A percentile compares a stretch with the other conserved stretches of the same genome.
Conservation (phyloP, 2,888 invertebrate genomes). For the Lordiphosa andalusiaca region DNA sequence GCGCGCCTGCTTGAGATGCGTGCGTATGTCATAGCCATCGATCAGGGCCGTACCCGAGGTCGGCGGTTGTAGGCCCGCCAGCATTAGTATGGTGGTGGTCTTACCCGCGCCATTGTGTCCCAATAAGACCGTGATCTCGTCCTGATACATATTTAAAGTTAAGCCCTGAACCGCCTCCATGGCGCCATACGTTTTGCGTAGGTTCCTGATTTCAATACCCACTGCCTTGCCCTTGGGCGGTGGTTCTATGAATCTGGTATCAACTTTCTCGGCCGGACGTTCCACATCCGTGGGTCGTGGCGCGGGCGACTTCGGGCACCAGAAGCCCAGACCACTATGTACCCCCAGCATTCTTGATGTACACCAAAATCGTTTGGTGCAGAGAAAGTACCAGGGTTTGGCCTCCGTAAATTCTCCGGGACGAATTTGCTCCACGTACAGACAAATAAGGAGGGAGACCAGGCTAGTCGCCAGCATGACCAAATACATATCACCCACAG, state of each 20-base stretch:
- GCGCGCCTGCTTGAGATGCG: conserved; percentile 83
- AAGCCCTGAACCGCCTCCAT: conserved; percentile 84
- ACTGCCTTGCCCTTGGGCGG: conserved; percentile 76
- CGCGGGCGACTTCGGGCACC: no score
- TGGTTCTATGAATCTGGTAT: conserved; percentile 18
- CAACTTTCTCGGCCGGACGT: background rate
- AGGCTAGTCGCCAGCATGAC: conserved; percentile 81
- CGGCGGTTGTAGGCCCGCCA: conserved; percentile 87
- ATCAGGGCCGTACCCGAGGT: conserved; percentile 85
- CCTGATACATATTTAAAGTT: conserved; percentile 88
- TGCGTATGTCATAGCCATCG: conserved; percentile 85
- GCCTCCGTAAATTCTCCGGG: conserved; percentile 92
- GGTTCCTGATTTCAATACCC: conserved; percentile 82
- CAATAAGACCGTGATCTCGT: conserved; percentile 90
- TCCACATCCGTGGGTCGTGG: conserved; percentile 1
- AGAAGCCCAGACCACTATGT: background rate
- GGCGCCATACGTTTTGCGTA: conserved; percentile 83
- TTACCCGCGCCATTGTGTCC: conserved; percentile 92
- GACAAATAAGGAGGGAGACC: conserved; percentile 85
- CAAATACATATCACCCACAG: conserved; percentile 87
- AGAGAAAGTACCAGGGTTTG: conserved; percentile 88
- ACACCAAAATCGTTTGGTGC: conserved; percentile 82
- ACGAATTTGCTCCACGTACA: conserved; percentile 90
- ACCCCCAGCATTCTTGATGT: background rate
- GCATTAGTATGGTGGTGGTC: conserved; percentile 94